These are phyloP conservation scores for Ptiloglossa arizonensis DNA, from an alignment of 1,140 invertebrate species.

Conservation along the genomic window DNA sequence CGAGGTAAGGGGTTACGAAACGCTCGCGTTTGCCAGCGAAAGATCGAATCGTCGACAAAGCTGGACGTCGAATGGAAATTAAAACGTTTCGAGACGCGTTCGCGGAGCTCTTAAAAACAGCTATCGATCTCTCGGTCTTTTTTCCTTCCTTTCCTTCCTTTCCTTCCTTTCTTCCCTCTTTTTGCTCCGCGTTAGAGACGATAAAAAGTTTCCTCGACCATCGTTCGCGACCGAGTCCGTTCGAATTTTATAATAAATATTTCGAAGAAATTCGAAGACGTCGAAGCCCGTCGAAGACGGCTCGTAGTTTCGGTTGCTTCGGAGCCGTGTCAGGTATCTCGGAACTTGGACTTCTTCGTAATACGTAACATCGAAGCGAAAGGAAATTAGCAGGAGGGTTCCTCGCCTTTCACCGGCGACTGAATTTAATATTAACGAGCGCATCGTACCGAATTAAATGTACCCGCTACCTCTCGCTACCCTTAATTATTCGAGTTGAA, in stretches of 20 bases:
- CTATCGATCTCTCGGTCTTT: too few relatives aligned
- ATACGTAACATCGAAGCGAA: conserved; percentile 19
- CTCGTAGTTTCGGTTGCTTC: conserved; percentile 11
- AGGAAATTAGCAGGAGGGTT: conserved; percentile 34
- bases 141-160: too few relatives aligned
- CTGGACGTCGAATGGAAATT: too few relatives aligned
- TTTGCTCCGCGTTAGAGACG: not conserved
- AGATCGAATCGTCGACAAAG: too few relatives aligned
- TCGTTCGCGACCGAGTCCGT: too few relatives aligned
- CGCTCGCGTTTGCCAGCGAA: too few relatives aligned
- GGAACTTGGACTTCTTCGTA: conserved; percentile 18
- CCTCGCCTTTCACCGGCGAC: conserved; percentile 7
- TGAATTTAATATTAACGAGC: conserved; percentile 62
- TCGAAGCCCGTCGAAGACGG: not conserved
- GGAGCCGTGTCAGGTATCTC: not conserved
- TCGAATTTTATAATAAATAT: conserved; percentile 41
- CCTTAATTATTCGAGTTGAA: conserved; percentile 59
- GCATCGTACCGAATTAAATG: conserved; percentile 53
- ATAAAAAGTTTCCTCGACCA: not conserved
- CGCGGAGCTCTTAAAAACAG: too few relatives aligned
- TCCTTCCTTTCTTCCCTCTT: too few relatives aligned
- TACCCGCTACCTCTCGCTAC: conserved; percentile 4
- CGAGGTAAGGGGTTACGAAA: too few relatives aligned
- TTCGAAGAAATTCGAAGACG: too few relatives aligned
- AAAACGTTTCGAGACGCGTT: too few relatives aligned